Conservation (phyloP, 2,797 vertebrate genomes). For the Cyprinodon diabolis region DNA sequence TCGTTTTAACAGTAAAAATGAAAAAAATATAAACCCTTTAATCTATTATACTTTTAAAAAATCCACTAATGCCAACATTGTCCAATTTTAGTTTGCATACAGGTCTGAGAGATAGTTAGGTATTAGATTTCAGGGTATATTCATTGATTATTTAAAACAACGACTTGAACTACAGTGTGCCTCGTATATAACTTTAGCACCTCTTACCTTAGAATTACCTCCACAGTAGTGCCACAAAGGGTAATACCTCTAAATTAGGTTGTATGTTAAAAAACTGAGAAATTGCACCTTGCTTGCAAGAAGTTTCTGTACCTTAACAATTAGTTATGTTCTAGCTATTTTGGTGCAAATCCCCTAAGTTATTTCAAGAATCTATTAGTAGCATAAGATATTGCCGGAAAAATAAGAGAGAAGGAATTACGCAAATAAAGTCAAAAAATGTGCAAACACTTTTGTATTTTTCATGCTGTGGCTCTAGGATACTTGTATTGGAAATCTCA, state of each 20-base stretch:
- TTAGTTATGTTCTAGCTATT: background rate
- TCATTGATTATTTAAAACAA: background rate
- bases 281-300: background rate
- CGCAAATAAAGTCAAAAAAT: background rate
- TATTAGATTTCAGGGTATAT: background rate
- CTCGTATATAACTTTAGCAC: background rate
- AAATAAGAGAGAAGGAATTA: background rate
- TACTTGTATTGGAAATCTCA: background rate
- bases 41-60: background rate
- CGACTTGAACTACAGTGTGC: background rate
- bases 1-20: background rate
- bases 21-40: background rate
- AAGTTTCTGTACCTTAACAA: background rate
- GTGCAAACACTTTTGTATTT: background rate
- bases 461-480: background rate
- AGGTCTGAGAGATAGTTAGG: background rate
- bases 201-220: background rate
- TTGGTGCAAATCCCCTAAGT: background rate
- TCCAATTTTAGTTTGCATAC: background rate
- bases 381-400: background rate
- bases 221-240: no score
- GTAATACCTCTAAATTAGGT: background rate
- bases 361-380: background rate
- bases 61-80: background rate
- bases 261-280: background rate